Percentiles rank a stretch among this genome's conserved stretches.
phyloP scores from a whole-genome alignment of 1,140 invertebrate genomes.

The Panagrolaimus sp. region DNA sequence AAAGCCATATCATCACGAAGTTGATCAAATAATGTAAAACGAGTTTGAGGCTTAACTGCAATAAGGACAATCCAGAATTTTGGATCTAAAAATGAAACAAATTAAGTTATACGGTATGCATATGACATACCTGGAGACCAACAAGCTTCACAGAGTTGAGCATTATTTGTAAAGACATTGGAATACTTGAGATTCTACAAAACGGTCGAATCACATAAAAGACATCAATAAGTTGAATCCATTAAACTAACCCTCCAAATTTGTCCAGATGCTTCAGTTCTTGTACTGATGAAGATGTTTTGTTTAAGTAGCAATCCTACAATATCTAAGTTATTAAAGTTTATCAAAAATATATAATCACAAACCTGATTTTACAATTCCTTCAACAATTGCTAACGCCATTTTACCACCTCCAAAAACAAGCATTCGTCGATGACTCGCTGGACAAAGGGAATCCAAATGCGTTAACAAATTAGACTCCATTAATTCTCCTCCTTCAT shows the following conservation, averaged over 20 bases:
- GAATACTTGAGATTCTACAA: neutral
- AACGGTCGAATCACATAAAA: neutral
- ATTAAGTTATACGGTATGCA: too few relatives aligned
- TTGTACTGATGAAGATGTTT: neutral
- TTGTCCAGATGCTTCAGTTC: neutral
- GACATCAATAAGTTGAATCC: conserved; percentile 8
- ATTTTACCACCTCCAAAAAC: conserved; percentile 15
- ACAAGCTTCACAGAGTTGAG: too few relatives aligned
- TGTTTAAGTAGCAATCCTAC: neutral
- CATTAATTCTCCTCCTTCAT: too few relatives aligned
- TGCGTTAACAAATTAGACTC: too few relatives aligned
- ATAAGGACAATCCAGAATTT: neutral
- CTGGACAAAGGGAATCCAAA: neutral
- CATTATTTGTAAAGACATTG: too few relatives aligned
- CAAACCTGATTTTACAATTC: neutral
- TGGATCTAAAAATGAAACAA: neutral
- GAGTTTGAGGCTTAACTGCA: neutral
- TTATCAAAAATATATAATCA: too few relatives aligned
- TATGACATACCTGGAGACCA: too few relatives aligned
- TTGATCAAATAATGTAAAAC: neutral
- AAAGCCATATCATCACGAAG: neutral
- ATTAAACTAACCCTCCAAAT: neutral
- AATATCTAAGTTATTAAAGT: too few relatives aligned
- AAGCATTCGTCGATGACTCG: neutral
- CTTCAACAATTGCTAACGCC: neutral